Base-by-base conservation (phyloP, 1,140 invertebrate genomes). In the Drosophila seguyi region DNA sequence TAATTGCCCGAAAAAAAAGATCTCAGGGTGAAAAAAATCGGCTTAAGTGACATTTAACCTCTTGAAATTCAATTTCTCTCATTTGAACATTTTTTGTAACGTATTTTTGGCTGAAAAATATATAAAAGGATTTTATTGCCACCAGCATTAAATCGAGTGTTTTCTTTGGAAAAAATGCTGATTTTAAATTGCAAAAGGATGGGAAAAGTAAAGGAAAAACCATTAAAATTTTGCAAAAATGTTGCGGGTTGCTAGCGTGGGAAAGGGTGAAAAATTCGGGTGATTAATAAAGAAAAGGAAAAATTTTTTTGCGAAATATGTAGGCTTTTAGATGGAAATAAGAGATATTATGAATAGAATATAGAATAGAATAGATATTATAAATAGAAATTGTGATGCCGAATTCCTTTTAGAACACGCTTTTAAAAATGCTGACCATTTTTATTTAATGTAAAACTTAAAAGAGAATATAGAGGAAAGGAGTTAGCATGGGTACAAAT, bases 41-140 rank as follows among this genome's bases (percentile, higher is more conserved):
- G 78, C 81, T 85, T 81, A 85, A 75, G 74, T 90, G 85, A 90
- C 85, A 85, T 88, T 87, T 88, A 88, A 88, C 85, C 85, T 88
- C 74, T 90, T 81, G 61, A 68, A 56, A 58, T 25, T 58, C 63
- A 11, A 55, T 53, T 62, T 79, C 18, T 58, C 48, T 14, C 6
- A 8, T 74, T 36, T 20, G 44, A 38, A 41, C 41, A 53, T 36
- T 25, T 68, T 55, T 78, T 11, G 80, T 90, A 88, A 88, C 81
- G 85, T 88, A 81, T 88, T 84, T 87, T 79, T 52, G 16, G 11
- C 2, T 27, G 41, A 52, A 31, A 45, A 57, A 45, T 38, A 50
- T 13, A 50, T 3, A 41, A 58, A 50, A 72, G 62, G 29, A 50
- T 77, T 75, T 86, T 79, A 84, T 83, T 16, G 27, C 61, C 66